These are phyloP conservation scores for Dolichopus griseipennis DNA, from an alignment of 2,888 invertebrate genomes.

Conservation along the genomic window DNA sequence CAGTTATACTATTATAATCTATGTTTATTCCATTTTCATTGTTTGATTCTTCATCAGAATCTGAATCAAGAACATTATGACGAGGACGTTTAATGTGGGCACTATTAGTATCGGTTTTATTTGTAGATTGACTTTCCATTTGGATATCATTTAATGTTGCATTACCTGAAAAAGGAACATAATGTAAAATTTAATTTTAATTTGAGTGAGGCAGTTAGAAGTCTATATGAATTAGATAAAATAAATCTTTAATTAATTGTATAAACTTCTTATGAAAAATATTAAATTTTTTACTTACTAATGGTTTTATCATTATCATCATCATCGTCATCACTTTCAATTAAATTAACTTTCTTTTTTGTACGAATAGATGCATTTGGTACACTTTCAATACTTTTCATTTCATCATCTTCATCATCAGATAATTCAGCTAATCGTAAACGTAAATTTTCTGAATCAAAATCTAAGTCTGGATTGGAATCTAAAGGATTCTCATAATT, in stretches of 20 bases:
- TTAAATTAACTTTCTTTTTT: background rate
- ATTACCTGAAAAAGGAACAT: no score
- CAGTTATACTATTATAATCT: background rate
- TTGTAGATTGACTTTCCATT: background rate
- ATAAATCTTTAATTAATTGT: no score
- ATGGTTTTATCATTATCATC: background rate
- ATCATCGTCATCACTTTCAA: slow-evolving; percentile 11
- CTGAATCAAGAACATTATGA: slow-evolving; percentile 40
- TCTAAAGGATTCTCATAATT: background rate
- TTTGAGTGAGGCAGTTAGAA: no score
- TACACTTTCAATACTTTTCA: slow-evolving; percentile 11
- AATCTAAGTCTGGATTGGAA: slow-evolving; percentile 31
- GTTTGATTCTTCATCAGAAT: slow-evolving; percentile 30
- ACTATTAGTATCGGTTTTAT: no score
- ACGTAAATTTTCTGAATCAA: slow-evolving; percentile 40
- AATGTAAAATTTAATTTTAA: no score
- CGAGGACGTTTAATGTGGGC: slow-evolving; percentile 27
- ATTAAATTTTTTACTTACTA: background rate
- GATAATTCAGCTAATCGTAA: slow-evolving; percentile 36
- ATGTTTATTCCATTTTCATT: slow-evolving; percentile 17
- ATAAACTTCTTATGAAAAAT: no score
- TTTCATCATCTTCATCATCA: slow-evolving; percentile 26
- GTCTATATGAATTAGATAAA: no score
- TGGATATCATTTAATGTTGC: no score
- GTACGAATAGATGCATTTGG: slow-evolving; percentile 11